A percentile compares a stretch with the other conserved stretches of the same genome.
phyloP scores from a whole-genome alignment of 2,888 invertebrate genomes.

The Papilio elwesi region DNA sequence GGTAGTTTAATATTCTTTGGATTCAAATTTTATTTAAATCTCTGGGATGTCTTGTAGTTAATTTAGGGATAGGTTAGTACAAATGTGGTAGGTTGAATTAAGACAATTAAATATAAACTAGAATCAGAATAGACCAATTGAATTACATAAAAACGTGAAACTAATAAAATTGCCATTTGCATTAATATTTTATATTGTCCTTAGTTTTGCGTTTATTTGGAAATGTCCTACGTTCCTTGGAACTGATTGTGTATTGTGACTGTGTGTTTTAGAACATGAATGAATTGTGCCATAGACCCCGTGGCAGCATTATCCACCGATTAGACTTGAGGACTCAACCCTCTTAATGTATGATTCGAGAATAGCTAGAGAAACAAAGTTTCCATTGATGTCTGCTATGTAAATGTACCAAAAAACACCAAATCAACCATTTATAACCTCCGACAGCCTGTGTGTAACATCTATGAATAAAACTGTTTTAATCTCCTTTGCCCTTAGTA shows the following conservation, averaged over 20 bases:
- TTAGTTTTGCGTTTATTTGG: not conserved
- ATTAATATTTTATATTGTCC: constrained; percentile 33
- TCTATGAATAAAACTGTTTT: not conserved
- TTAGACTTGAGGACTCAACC: constrained; percentile 52
- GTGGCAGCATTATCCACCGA: constrained; percentile 48
- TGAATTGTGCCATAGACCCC: constrained; percentile 54
- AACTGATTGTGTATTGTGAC: constrained; percentile 44
- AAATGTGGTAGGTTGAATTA: constrained; percentile 31
- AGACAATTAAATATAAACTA: not conserved
- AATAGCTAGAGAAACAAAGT: constrained; percentile 55
- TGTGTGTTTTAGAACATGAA: constrained; percentile 41
- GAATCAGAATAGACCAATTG: constrained; percentile 1
- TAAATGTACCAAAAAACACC: constrained; percentile 59
- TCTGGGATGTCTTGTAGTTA: constrained; percentile 37
- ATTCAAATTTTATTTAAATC: not conserved
- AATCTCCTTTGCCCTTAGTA: not conserved
- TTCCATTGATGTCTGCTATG: constrained; percentile 50
- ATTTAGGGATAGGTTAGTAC: constrained; percentile 20
- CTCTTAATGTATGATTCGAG: constrained; percentile 48
- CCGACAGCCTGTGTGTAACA: constrained; percentile 36
- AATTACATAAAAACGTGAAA: not conserved
- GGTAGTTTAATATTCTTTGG: not conserved
- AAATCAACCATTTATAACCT: constrained; percentile 43
- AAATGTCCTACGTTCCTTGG: constrained; percentile 42
- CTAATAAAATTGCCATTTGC: constrained; percentile 15